Evolutionary conservation across 2,113 vertebrate species (phyloP), one percentile per base, ranked within the genome.

Genomic region (Cettia cetti): DNA sequence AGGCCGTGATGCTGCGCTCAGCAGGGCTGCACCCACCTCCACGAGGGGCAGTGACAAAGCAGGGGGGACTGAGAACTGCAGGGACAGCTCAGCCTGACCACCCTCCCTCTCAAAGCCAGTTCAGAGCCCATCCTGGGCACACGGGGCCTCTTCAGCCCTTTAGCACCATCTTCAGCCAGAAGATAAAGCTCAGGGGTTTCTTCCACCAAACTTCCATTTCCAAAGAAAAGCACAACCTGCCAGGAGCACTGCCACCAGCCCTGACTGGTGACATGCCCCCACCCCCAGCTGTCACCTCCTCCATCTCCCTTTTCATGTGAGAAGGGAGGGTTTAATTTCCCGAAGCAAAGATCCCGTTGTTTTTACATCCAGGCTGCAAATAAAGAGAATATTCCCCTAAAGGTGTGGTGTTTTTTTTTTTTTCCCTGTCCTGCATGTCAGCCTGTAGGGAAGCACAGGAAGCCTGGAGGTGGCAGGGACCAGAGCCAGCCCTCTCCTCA

Each of bases 261-360:
- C 42, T 10, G 14, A 27, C 39, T 60, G 79, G 27, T 75, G 57
- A 47, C 40, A 49, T 20, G 7, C 18, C 42, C 21, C 13, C 1
- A 2, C 19, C 17, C 45, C 30, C 39, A 57, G 60, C 13, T 42
- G 12, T 35, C 49, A 27, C 10, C 33, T 70, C 33, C 56, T 84
- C 47, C 3, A 1, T 37, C 30, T 82, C 28, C 6, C 33, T n/a
- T 76, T 31, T 28, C 45, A 6, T 9, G 37, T 10, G 5, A 33
- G 52, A 68, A 63, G n/a, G 19, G n/a, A 40, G 19, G 4, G 5
- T 35, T 87, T 64, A 6, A 39, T 57, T 44, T 70, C 35, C 19
- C 1, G 0, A 65, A 53, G 28, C 1, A 2, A 45, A 60, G 39
- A 40, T 45, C 26, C 44, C 0, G 0, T 24, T 35, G 18, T 31